Percentiles rank a stretch among this genome's conserved stretches.
phyloP scores from a whole-genome alignment of 2,113 vertebrate genomes.

The Turdus rufiventris region DNA sequence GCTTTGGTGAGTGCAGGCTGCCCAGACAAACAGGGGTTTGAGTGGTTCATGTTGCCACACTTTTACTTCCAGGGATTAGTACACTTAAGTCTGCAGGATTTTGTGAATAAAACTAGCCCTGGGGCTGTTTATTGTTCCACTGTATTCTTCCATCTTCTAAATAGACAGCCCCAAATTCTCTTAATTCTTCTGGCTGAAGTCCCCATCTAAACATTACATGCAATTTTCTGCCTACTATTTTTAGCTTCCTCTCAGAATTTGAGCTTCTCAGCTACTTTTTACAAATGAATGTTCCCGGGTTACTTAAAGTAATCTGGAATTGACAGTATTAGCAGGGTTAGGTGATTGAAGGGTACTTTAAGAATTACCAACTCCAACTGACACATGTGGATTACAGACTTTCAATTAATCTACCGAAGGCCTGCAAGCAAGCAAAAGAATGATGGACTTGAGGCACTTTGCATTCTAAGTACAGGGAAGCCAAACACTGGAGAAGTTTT shows the following conservation, averaged over 20 bases:
- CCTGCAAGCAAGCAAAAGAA: not conserved
- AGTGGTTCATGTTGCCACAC: not conserved
- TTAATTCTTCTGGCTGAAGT: not conserved
- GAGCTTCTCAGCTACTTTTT: not conserved
- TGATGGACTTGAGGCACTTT: not conserved
- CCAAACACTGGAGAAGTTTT: not conserved
- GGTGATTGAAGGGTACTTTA: not conserved
- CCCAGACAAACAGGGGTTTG: not conserved
- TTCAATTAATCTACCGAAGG: not conserved
- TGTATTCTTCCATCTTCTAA: not conserved
- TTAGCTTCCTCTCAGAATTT: not conserved
- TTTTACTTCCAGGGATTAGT: not conserved
- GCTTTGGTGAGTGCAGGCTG: not conserved
- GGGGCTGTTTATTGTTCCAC: not conserved
- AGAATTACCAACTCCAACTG: not conserved
- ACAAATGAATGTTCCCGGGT: not conserved
- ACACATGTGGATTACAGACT: not conserved
- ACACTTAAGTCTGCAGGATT: not conserved
- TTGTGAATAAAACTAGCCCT: not conserved
- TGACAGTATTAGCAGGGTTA: not conserved
- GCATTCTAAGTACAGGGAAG: not conserved
- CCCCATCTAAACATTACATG: not conserved
- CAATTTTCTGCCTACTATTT: not conserved
- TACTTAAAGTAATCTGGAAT: not conserved
- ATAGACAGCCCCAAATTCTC: not conserved